Evolutionary conservation across 2,113 vertebrate genomes (phyloP).

Genomic region (Ceyx cyanopectus): DNA sequence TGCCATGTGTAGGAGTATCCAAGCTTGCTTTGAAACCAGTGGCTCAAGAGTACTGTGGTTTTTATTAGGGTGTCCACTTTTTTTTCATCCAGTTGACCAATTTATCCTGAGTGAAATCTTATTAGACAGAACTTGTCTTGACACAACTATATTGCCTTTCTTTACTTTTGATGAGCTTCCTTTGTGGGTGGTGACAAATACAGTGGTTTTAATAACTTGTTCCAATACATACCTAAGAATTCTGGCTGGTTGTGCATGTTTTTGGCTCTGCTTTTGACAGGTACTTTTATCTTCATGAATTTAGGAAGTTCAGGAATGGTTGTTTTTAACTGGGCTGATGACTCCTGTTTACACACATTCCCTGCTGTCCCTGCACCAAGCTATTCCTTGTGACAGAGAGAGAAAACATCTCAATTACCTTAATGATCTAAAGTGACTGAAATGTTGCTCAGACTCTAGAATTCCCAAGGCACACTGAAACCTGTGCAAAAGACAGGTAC

Average conservation of each 20-base stretch:
- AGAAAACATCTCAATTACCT: neutral
- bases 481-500: too few species aligned
- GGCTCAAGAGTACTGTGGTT: neutral
- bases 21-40: neutral
- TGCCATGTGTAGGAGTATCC: neutral
- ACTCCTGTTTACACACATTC: neutral
- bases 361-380: neutral
- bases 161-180: neutral
- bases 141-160: fast-evolving
- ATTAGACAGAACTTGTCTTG: neutral
- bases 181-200: neutral
- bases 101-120: neutral
- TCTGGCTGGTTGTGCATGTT: neutral
- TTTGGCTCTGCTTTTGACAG: neutral
- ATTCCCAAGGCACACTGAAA: neutral
- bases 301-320: neutral
- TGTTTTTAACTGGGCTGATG: neutral
- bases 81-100: neutral
- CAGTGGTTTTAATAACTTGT: neutral
- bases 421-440: neutral
- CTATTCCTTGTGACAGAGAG: neutral
- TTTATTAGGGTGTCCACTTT: neutral
- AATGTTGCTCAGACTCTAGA: neutral
- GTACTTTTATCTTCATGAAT: neutral
- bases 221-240: neutral